These are phyloP conservation scores for Morelia viridis DNA, from an alignment of 2,797 vertebrate species.

Conservation along the genomic window DNA sequence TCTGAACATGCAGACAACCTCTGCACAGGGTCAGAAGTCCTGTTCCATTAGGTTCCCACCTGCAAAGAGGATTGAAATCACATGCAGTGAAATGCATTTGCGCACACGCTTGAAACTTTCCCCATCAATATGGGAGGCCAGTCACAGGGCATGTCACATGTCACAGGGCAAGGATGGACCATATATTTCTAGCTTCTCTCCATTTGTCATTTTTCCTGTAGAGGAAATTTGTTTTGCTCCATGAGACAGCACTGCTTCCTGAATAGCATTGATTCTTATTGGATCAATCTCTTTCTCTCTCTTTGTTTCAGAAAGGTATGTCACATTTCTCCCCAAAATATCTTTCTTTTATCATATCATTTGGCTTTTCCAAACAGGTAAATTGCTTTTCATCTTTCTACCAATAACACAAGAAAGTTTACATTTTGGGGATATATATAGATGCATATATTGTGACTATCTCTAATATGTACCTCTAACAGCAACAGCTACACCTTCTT, in stretches of 20 bases:
- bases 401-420: background rate
- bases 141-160: too few relatives aligned
- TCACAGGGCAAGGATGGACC: background rate
- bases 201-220: background rate
- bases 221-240: slow-evolving; percentile 26
- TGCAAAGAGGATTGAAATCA: background rate
- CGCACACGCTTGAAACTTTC: background rate
- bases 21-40: background rate
- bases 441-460: background rate
- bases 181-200: background rate
- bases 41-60: background rate
- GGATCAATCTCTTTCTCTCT: background rate
- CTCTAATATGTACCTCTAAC: background rate
- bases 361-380: slow-evolving; percentile 16
- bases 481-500: too few relatives aligned
- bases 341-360: background rate
- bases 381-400: background rate
- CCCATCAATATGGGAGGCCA: background rate
- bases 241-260: background rate
- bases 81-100: background rate
- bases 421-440: background rate
- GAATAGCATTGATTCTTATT: rapidly evolving
- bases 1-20: background rate
- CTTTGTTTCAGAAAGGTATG: background rate
- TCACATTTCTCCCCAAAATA: background rate